These are phyloP conservation scores for Columba janthina DNA, from an alignment of 2,113 vertebrate species.

Conservation along the genomic window DNA sequence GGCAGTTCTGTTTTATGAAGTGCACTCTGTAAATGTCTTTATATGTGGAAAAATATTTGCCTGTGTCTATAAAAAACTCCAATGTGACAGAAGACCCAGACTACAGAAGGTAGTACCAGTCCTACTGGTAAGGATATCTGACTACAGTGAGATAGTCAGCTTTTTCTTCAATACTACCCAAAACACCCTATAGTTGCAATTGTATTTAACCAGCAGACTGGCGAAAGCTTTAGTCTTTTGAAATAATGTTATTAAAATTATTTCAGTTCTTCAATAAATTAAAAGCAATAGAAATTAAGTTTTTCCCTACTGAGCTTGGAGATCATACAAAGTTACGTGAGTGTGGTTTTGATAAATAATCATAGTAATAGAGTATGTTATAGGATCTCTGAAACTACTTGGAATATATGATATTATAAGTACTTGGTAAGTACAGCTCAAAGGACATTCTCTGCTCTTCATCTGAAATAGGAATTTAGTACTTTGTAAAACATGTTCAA, in stretches of 20 bases:
- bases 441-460: constrained; percentile 19
- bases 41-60: not conserved
- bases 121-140: not conserved
- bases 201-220: not conserved
- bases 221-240: not conserved
- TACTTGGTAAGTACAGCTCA: constrained; percentile 42
- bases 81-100: not conserved
- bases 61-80: not conserved
- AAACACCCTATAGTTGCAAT: not conserved
- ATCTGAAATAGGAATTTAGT: constrained; percentile 72
- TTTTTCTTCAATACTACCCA: constrained; percentile 2
- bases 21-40: not conserved
- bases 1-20: constrained; percentile 3
- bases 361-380: not conserved
- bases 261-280: not conserved
- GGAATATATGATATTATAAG: constrained; percentile 24
- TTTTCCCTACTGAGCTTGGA: not conserved
- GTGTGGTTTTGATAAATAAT: constrained; percentile 12
- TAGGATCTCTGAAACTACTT: not conserved
- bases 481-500: constrained; percentile 76
- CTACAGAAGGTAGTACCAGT: not conserved
- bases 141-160: not conserved
- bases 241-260: not conserved
- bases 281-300: not conserved
- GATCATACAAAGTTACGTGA: not conserved